These are phyloP conservation scores for Anguilla anguilla DNA, from an alignment of 2,797 vertebrate species.

Conservation along the genomic window DNA sequence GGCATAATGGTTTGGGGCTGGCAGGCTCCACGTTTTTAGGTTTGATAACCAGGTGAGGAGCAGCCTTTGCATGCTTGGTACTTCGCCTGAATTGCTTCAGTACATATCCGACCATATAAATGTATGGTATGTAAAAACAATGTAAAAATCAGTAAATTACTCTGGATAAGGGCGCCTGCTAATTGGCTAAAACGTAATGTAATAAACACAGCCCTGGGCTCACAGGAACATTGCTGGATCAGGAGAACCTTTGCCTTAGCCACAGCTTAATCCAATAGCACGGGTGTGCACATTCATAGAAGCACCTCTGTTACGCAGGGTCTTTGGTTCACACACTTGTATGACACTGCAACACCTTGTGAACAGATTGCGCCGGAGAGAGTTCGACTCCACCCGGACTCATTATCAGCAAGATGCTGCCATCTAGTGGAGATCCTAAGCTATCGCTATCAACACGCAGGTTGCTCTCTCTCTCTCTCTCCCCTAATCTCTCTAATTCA, in stretches of 20 bases:
- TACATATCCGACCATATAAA: not conserved
- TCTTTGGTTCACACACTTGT: not conserved
- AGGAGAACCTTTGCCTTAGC: not conserved
- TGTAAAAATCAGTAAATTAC: too few species aligned
- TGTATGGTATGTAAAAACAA: not conserved
- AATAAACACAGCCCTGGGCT: not conserved
- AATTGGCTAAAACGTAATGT: not conserved
- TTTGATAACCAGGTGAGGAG: not conserved
- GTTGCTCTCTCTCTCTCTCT: not conserved
- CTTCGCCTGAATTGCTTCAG: too few species aligned
- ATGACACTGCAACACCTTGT: not conserved
- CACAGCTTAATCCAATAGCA: not conserved
- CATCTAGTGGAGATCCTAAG: slow-evolving; percentile 14
- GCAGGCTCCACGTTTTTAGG: not conserved
- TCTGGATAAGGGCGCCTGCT: not conserved
- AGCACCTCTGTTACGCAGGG: not conserved
- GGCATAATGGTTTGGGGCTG: not conserved
- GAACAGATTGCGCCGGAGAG: not conserved
- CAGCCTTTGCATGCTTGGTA: not conserved
- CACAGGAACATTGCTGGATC: not conserved
- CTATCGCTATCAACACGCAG: not conserved
- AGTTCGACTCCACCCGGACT: not conserved
- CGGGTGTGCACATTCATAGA: not conserved
- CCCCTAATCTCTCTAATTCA: not conserved
- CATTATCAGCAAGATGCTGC: slow-evolving; percentile 20